Conservation (phyloP, 2,888 invertebrate species). For the Volucella inflata region DNA sequence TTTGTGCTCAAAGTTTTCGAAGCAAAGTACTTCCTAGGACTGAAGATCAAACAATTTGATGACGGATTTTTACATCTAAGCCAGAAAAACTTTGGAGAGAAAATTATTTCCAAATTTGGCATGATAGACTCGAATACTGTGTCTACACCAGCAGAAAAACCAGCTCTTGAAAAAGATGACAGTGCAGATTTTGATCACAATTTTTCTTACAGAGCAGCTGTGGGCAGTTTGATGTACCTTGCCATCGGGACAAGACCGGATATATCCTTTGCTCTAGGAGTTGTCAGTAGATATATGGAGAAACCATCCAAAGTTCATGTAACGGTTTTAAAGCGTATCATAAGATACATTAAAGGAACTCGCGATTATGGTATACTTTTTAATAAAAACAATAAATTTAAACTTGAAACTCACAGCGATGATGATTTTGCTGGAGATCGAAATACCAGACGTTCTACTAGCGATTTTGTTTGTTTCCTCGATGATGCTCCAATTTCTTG, state of each 20-base stretch:
- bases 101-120: constrained; percentile 20
- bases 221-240: constrained; percentile 60
- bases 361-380: constrained; percentile 28
- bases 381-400: background rate
- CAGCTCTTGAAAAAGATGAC: too few species aligned
- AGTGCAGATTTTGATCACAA: too few species aligned
- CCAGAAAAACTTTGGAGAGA: constrained; percentile 30
- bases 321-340: constrained; percentile 29
- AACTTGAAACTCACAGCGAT: constrained; percentile 17
- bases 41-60: constrained; percentile 33
- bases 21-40: constrained; percentile 51
- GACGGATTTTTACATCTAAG: constrained; percentile 29
- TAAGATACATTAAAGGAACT: constrained; percentile 54
- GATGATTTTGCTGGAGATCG: constrained; percentile 16
- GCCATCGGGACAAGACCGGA: constrained; percentile 61
- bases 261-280: constrained; percentile 45
- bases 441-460: constrained; percentile 19
- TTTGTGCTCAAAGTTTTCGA: constrained; percentile 58
- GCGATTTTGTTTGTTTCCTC: constrained; percentile 13
- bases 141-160: constrained; percentile 19
- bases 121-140: constrained; percentile 27
- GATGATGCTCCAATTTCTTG: constrained; percentile 11
- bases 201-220: constrained; percentile 56
- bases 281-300: constrained; percentile 45
- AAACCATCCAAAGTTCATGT: constrained; percentile 25